phyloP scores from a whole-genome alignment of 2,888 invertebrate species.

The Stenurella melanura region DNA sequence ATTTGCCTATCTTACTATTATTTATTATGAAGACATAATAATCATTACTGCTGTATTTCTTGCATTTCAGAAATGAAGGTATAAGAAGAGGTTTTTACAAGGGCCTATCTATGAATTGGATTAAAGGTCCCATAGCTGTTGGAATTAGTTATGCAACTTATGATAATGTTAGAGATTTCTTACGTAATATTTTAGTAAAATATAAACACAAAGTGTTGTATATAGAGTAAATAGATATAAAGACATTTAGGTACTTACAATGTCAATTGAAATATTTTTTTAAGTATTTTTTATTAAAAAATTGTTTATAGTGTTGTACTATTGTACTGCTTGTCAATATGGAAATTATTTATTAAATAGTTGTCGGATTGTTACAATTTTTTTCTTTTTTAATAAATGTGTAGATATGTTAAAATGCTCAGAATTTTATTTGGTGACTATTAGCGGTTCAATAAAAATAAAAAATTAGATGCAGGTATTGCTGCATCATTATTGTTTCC shows the following conservation, averaged over 20 bases:
- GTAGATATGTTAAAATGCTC: neutral
- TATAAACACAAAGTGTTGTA: constrained; percentile 54
- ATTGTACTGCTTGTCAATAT: constrained; percentile 36
- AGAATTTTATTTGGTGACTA: too few species aligned
- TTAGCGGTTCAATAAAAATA: too few species aligned
- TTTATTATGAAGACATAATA: neutral
- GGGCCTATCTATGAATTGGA: constrained; percentile 99
- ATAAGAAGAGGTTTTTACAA: constrained; percentile 94
- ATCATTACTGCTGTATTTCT: constrained; percentile 12
- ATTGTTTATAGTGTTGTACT: constrained; percentile 40
- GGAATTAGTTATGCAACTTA: constrained; percentile 98
- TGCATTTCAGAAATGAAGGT: constrained; percentile 86
- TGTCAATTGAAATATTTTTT: constrained; percentile 39
- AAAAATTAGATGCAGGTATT: too few species aligned
- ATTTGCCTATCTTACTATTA: too few species aligned
- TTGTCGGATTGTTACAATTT: constrained; percentile 47
- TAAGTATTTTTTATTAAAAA: constrained; percentile 37
- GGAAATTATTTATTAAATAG: constrained; percentile 45
- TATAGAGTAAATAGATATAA: constrained; percentile 46
- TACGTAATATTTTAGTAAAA: constrained; percentile 71
- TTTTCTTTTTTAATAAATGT: constrained; percentile 45
- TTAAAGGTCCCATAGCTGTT: constrained; percentile 92
- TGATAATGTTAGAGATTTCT: constrained; percentile 83
- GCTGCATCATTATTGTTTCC: too few species aligned
- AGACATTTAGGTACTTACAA: constrained; percentile 9